A percentile compares a stretch with the other conserved stretches of the same genome.
Conservation (phyloP, 2,797 vertebrate species). For the Lithobates pipiens region DNA sequence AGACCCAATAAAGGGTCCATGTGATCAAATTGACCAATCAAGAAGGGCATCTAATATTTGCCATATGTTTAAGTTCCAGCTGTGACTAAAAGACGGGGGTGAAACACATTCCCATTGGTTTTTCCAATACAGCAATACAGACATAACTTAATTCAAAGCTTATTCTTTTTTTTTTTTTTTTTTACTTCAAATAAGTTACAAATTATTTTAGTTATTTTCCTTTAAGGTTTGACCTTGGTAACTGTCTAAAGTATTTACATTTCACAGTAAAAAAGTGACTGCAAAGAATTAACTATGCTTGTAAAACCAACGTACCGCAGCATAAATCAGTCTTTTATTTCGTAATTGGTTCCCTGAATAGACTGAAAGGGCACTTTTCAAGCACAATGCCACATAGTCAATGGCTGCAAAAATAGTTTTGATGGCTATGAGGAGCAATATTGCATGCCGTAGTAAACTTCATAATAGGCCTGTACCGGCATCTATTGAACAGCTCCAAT, state of each 20-base stretch:
- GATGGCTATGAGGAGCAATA: conserved; percentile 69
- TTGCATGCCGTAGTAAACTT: conserved; percentile 73
- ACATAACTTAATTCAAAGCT: too few species aligned
- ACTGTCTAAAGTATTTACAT: not conserved
- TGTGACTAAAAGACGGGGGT: too few species aligned
- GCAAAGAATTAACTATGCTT: not conserved
- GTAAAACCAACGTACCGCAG: conserved; percentile 8
- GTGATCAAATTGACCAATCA: too few species aligned
- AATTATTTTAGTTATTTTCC: not conserved
- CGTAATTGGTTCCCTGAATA: conserved; percentile 67
- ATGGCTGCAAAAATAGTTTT: conserved; percentile 69
- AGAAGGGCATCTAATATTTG: too few species aligned
- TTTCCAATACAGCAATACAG: too few species aligned
- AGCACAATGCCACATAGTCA: conserved; percentile 69
- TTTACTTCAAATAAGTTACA: too few species aligned
- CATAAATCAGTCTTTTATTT: conserved; percentile 61
- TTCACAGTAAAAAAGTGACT: conserved; percentile 6
- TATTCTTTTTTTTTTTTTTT: too few species aligned
- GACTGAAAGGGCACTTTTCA: conserved; percentile 67
- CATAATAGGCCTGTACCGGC: conserved; percentile 70
- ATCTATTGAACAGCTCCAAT: conserved; percentile 71
- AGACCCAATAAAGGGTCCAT: too few species aligned
- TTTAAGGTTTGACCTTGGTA: conserved; percentile 9
- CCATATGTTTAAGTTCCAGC: too few species aligned
- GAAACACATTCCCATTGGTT: too few species aligned